A percentile compares a stretch with the other conserved stretches of the same genome.
Conservation (phyloP, 2,797 vertebrate species). For the Mormyrus proboscirostris region DNA sequence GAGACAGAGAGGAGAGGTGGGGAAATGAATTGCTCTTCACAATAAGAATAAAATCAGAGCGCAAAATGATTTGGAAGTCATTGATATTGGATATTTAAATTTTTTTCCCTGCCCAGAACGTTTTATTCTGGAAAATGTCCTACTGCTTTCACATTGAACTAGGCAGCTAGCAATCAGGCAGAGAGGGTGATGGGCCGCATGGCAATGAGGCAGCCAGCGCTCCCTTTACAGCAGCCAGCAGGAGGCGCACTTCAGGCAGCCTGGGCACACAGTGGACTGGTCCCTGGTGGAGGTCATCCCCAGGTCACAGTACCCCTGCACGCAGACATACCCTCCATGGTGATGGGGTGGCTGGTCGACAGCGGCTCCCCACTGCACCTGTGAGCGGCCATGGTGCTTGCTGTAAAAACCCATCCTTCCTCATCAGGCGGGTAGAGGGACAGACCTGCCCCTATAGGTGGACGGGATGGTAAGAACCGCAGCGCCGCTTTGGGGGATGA, state of each 20-base stretch:
- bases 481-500: slow-evolving; percentile 33
- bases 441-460: slow-evolving; percentile 74
- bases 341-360: background rate
- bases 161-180: slow-evolving; percentile 93
- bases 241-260: slow-evolving; percentile 20
- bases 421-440: slow-evolving; percentile 67
- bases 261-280: background rate
- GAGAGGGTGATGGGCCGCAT: slow-evolving; percentile 78
- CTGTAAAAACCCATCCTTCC: slow-evolving; percentile 76
- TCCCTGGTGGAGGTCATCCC: background rate
- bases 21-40: slow-evolving; percentile 83
- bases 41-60: slow-evolving; percentile 82
- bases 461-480: slow-evolving; percentile 22
- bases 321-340: background rate
- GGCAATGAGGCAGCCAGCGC: slow-evolving; percentile 59
- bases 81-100: slow-evolving; percentile 97
- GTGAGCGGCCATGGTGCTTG: slow-evolving; percentile 88
- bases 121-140: slow-evolving; percentile 88
- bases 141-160: slow-evolving; percentile 96
- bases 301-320: background rate
- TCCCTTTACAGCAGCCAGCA: slow-evolving; percentile 19
- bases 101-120: slow-evolving; percentile 57
- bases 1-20: slow-evolving; percentile 53
- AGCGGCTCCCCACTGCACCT: slow-evolving; percentile 82
- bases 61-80: slow-evolving; percentile 91